Base-by-base conservation (phyloP, 1,140 invertebrate genomes). In the Caligus rogercresseyi region DNA sequence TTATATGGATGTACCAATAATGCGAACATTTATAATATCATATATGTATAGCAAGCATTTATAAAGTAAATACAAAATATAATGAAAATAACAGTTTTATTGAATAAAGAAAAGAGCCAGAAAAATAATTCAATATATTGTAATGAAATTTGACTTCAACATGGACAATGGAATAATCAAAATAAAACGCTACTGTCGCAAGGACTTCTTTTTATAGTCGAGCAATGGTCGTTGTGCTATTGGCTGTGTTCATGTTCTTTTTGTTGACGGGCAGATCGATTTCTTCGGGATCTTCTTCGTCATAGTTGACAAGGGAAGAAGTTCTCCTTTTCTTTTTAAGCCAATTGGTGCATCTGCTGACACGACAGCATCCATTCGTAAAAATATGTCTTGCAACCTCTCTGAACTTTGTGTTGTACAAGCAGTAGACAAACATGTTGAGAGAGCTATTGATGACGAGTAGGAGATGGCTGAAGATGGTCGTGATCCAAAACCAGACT, bases 401-500 rank as follows among this genome's bases (percentile, higher is more conserved):
- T 16, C 54, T 18, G 20, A 56, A 56, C 54, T 56, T 20, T 21
- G 54, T 25, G 14, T 56, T 56, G n/a, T 25, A 56, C 24, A 56
- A 56, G 54, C 54, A 56, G 24, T 56, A 56, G 15, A 56, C 24
- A 2, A 56, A 25, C 19, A 56, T 20, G 54, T 56, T 56, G 2
- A 56, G n/a, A 2, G 54, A 56, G 14, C 54, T 56, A 25, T 56
- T 56, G 16, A 56, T 56, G 18, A 56, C 54, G 11, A 56, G 54
- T n/a, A 56, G 24, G 3, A 56, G 24, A 56, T 56, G 54, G 18
- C 54, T 56, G 1, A 56, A 20, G n/a, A 23, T 20, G 20, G 54
- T 21, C 20, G 24, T 56, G 3, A 56, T 25, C 54, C 54, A 56
- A 20, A 56, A 20, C 54, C 54, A 56, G n/a, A 23, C 54, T 21